These are phyloP conservation scores for Smittia aterrima DNA, from an alignment of 2,888 invertebrate genomes.

Conservation along the genomic window DNA sequence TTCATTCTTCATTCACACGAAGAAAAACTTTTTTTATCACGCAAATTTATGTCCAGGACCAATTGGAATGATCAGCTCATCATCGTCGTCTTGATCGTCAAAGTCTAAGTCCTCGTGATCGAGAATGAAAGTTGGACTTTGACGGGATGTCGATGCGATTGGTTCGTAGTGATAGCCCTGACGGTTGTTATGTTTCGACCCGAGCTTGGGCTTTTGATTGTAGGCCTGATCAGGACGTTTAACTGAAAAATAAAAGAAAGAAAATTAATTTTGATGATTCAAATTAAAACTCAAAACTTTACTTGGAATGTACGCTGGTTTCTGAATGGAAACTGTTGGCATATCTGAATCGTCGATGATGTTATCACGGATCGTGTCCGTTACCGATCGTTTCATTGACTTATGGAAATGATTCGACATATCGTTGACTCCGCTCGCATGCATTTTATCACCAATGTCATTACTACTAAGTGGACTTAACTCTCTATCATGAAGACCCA, in stretches of 20 bases:
- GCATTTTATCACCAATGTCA: constrained; percentile 50
- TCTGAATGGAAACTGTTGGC: constrained; percentile 49
- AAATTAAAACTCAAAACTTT: neutral
- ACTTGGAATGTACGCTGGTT: constrained; percentile 56
- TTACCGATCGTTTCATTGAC: constrained; percentile 46
- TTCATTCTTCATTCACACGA: neutral
- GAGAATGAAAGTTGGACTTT: constrained; percentile 55
- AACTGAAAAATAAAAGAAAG: constrained; percentile 46
- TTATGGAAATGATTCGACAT: constrained; percentile 50
- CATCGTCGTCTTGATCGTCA: constrained; percentile 23
- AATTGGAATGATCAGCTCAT: constrained; percentile 39
- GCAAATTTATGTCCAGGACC: constrained; percentile 47
- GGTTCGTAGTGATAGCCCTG: constrained; percentile 56
- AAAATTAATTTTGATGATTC: neutral
- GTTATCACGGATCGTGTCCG: constrained; percentile 33
- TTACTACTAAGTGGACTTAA: constrained; percentile 55
- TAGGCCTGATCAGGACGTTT: constrained; percentile 56
- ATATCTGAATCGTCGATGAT: constrained; percentile 19
- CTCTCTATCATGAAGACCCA: constrained; percentile 58
- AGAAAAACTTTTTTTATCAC: constrained; percentile 26
- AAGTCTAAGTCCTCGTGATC: constrained; percentile 44
- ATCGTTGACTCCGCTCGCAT: constrained; percentile 48
- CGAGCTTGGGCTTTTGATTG: constrained; percentile 55
- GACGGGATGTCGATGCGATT: constrained; percentile 58
- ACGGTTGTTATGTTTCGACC: constrained; percentile 55